Percentiles rank a stretch among this genome's conserved stretches.
Evolutionary conservation across 1,140 invertebrate genomes (phyloP).

Genomic region (Formica exsecta): DNA sequence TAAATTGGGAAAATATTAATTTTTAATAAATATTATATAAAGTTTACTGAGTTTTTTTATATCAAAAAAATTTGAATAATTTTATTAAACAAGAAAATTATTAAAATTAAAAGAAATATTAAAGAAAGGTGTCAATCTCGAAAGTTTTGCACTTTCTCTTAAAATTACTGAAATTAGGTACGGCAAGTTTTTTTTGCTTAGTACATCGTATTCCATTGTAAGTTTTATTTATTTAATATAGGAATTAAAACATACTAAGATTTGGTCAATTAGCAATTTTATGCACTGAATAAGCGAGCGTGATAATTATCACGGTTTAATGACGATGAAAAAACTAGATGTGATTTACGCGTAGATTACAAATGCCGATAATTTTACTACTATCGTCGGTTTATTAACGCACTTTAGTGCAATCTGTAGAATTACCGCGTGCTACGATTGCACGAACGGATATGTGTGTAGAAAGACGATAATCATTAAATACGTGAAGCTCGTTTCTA

Average conservation of each 20-base stretch:
- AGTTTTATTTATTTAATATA: not conserved
- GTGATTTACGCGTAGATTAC: conserved; percentile 73
- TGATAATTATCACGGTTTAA: conserved; percentile 76
- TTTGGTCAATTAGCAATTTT: conserved; percentile 69
- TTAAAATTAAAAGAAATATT: not conserved
- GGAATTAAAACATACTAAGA: not conserved
- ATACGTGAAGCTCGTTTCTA: conserved; percentile 11
- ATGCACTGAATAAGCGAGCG: conserved; percentile 75
- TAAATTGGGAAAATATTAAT: not conserved
- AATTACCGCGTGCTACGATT: not conserved
- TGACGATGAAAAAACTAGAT: conserved; percentile 48
- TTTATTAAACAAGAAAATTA: not conserved
- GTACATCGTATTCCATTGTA: not conserved
- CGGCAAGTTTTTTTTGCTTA: too few species aligned
- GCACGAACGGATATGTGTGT: not conserved
- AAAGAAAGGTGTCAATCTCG: too few species aligned
- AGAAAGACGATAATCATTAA: conserved; percentile 43
- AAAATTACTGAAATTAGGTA: too few species aligned
- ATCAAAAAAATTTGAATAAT: not conserved
- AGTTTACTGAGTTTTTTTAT: not conserved
- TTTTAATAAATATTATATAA: not conserved
- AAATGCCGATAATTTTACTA: conserved; percentile 46
- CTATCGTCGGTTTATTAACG: conserved; percentile 48
- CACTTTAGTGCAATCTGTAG: conserved; percentile 20
- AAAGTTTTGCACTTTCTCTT: too few species aligned